These are phyloP conservation scores for Dipodomys spectabilis DNA, from an alignment of 2,113 vertebrate species.

Conservation along the genomic window DNA sequence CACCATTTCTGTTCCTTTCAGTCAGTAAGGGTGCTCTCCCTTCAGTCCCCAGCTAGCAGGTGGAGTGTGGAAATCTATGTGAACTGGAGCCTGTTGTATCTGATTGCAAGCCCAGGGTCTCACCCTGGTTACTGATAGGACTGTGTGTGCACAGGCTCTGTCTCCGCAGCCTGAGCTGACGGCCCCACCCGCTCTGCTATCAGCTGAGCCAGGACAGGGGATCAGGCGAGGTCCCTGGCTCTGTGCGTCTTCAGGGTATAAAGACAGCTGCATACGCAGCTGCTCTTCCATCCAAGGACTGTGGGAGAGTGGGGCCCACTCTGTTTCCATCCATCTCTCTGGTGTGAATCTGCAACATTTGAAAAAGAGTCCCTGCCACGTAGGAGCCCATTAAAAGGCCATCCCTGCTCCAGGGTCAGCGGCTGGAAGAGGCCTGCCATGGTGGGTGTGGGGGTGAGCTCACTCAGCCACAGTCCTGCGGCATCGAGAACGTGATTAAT, in stretches of 20 bases:
- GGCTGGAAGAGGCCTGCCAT: background rate
- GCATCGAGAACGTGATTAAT: conserved; percentile 52
- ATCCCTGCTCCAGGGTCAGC: background rate
- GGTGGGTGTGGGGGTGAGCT: background rate
- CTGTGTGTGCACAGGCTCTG: rapidly evolving
- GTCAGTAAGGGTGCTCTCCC: too few relatives aligned
- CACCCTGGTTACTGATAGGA: rapidly evolving
- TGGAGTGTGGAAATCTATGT: background rate
- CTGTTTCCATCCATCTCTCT: background rate
- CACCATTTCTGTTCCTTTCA: background rate
- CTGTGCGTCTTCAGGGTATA: rapidly evolving
- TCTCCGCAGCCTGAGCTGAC: rapidly evolving
- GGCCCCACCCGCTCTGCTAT: rapidly evolving
- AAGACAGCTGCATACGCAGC: background rate
- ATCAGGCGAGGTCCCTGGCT: rapidly evolving
- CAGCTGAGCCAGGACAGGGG: rapidly evolving
- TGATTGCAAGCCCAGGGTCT: rapidly evolving
- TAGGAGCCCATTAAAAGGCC: background rate
- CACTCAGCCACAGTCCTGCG: conserved; percentile 46
- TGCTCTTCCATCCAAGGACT: background rate
- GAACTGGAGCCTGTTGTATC: background rate
- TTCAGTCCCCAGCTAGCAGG: background rate
- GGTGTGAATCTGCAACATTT: background rate
- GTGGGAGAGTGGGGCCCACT: background rate
- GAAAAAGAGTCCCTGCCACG: background rate